These are phyloP conservation scores for Pseudocheirus occidentalis DNA, from an alignment of 2,797 vertebrate species.

Conservation along the genomic window DNA sequence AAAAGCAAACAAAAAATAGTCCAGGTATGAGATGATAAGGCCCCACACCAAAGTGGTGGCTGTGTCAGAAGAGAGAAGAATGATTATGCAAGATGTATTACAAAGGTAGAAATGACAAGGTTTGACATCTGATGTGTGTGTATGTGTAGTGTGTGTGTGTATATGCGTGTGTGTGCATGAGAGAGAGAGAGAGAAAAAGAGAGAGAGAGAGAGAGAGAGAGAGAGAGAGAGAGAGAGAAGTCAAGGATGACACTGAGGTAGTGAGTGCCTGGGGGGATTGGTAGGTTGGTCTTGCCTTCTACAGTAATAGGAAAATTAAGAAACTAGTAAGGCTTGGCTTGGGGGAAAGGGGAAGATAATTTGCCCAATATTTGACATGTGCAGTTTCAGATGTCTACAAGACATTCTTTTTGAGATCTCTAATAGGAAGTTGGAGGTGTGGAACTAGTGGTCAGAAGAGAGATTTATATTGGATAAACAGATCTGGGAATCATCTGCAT, in stretches of 20 bases:
- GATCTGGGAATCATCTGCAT: background rate
- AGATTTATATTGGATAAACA: background rate
- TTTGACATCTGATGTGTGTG: background rate
- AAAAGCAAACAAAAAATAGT: background rate
- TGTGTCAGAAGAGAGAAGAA: background rate
- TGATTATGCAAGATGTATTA: background rate
- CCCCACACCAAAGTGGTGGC: background rate
- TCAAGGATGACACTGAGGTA: background rate
- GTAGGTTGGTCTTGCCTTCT: background rate
- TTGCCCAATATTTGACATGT: background rate
- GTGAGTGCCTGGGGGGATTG: background rate
- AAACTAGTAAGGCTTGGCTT: background rate
- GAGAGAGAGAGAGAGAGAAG: background rate
- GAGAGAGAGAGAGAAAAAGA: no score
- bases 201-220: no score
- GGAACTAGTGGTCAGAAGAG: background rate
- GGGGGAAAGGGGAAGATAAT: background rate
- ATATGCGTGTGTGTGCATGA: no score
- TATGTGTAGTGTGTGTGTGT: no score
- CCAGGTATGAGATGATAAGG: background rate
- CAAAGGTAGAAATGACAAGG: background rate
- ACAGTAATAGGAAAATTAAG: background rate
- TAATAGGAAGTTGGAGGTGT: background rate
- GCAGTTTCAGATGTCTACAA: background rate
- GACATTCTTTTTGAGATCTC: background rate